These are phyloP conservation scores for Hymenochirus boettgeri DNA, from an alignment of 2,113 vertebrate species.

Conservation along the genomic window DNA sequence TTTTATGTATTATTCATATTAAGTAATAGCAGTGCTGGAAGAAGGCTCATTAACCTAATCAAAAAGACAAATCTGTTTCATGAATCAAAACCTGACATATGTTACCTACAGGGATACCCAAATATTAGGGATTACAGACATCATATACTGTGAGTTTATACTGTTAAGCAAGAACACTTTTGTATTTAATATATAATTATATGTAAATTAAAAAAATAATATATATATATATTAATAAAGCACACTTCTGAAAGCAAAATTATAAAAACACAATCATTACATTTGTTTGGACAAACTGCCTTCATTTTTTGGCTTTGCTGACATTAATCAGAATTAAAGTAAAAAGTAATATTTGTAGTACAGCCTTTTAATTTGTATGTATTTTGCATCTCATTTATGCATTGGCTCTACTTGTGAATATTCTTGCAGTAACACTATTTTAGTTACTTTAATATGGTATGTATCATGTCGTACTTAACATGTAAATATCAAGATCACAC, in stretches of 20 bases:
- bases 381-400: not conserved
- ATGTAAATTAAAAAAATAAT: slow-evolving; percentile 31
- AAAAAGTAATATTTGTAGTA: slow-evolving; percentile 11
- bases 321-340: slow-evolving; percentile 21
- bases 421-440: slow-evolving; percentile 23
- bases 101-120: slow-evolving; percentile 21
- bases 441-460: not conserved
- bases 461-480: slow-evolving; percentile 22
- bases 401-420: slow-evolving; percentile 11
- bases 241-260: slow-evolving; percentile 33
- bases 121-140: slow-evolving; percentile 27
- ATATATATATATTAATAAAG: slow-evolving; percentile 40
- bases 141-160: slow-evolving; percentile 43
- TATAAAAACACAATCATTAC: slow-evolving; percentile 22
- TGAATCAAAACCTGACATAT: not conserved
- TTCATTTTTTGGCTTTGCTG: slow-evolving; percentile 9
- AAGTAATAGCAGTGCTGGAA: slow-evolving; percentile 17
- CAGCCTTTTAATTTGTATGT: slow-evolving; percentile 8
- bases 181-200: slow-evolving; percentile 26
- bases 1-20: slow-evolving; percentile 31
- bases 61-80: slow-evolving; percentile 25
- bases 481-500: slow-evolving; percentile 21
- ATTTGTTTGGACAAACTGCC: slow-evolving; percentile 11
- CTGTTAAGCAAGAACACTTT: slow-evolving; percentile 30
- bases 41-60: slow-evolving; percentile 27